Base-by-base conservation (phyloP, 2,888 invertebrate genomes). In the Mylabris sibirica region DNA sequence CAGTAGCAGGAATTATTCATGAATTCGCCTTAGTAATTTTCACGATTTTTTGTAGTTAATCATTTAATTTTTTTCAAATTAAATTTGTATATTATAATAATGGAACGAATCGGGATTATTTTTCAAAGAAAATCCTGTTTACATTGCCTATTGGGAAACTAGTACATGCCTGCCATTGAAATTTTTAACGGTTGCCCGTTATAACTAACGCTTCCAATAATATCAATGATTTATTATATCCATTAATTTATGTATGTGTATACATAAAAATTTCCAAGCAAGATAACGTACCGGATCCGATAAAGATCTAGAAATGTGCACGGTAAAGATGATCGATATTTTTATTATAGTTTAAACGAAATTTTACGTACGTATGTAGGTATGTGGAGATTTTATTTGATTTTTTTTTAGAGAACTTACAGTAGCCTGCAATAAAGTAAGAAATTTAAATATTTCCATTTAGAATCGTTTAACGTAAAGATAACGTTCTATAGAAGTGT, bases 381-480 rank as follows among this genome's bases (percentile, higher is more conserved):
- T 72, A 72, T 69, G 67, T 65, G 59, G 26, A 63, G 69, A 71
- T 63, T 67, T 66, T 69, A 71, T 63, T 72, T 65, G 66, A 66
- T 64, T 59, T n/a, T 30, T 30, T 30, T 30, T 6, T 17, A 41
- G 34, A 41, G 20, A 34, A 11, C 41, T 60, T 30, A 49, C 70
- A 57, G 70, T 70, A 70, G 70, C 70, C n/a, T 64, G 17, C 24
- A 49, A 65, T 70, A 70, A 70, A 70, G 44, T 65, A 59, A 63
- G 60, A 67, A 65, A 67, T 70, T 70, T 70, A 65, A 61, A 69
- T 61, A 66, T 44, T 44, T 60, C 62, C 1, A 22, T 12, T 53
- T 24, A 3, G 22, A 53, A 22, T 34, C 64, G 60, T 67, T 67
- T 67, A 64, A 57, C 30, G 53, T 60, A 53, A 63, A 68, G 68